Evolutionary conservation across 2,113 vertebrate species (phyloP).

Genomic region (Pterocles gutturalis): DNA sequence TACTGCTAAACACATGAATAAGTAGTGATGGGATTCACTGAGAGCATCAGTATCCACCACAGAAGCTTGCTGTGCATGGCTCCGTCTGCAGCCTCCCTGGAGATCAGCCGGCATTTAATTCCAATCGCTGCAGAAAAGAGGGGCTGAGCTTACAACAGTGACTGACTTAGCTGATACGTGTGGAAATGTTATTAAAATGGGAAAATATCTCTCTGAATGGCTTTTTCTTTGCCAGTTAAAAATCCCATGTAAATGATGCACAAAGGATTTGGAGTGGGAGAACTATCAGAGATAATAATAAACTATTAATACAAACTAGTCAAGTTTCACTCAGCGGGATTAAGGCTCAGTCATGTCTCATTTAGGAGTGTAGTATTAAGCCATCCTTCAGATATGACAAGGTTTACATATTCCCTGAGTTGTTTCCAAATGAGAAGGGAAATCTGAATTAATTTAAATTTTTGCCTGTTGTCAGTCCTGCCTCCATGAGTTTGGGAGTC

Average conservation of each 20-base stretch:
- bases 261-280: constrained; percentile 50
- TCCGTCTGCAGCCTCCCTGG: constrained; percentile 6
- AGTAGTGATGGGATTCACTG: not conserved
- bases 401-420: constrained; percentile 50
- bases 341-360: constrained; percentile 53
- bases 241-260: constrained; percentile 41
- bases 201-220: constrained; percentile 49
- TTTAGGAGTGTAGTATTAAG: constrained; percentile 43
- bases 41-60: not conserved
- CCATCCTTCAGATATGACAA: constrained; percentile 30
- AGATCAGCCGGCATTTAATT: constrained; percentile 55
- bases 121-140: constrained; percentile 37
- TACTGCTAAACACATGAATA: constrained; percentile 10
- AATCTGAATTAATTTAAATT: constrained; percentile 43
- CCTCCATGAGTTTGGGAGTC: not conserved
- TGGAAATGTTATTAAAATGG: constrained; percentile 51
- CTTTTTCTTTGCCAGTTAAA: constrained; percentile 45
- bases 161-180: constrained; percentile 20
- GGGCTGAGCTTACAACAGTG: constrained; percentile 30
- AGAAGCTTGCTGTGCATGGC: constrained; percentile 2
- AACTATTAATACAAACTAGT: constrained; percentile 38
- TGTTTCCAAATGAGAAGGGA: constrained; percentile 32
- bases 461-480: constrained; percentile 26
- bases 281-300: constrained; percentile 50
- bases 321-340: constrained; percentile 28